Evolutionary conservation across 1,140 invertebrate species (phyloP), one percentile per base, ranked within the genome.

Genomic region (Drosophila eugracilis): DNA sequence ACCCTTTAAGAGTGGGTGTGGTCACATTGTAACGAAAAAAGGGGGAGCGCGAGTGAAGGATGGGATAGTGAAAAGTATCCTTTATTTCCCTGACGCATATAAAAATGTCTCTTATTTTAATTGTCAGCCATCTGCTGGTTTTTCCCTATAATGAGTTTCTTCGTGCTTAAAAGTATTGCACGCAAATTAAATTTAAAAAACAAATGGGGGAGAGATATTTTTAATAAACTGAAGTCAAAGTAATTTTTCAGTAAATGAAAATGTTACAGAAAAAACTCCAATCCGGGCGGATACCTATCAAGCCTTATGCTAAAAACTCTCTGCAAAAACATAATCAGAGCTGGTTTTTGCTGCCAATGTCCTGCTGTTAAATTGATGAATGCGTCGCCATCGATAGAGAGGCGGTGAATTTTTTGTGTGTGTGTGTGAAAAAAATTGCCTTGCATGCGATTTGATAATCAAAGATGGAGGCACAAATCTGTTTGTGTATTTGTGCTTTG

Each of bases 341-440:
- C 37, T 49, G 32, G 10, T 41, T 84, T 65, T 47, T 62, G 30
- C 55, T 77, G 73, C 50, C 71, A 62, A 73, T 71, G 65, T 86
- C 83, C 83, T 88, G 74, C 81, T 86, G 83, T 81, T 81, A 78
- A 59, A 75, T 86, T 86, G 83, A 86, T 86, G 83, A 88, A 86
- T 86, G 74, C 58, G 52, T 75, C 57, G 70, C 54, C 58, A 71
- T 42, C 39, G 45, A 36, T 28, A 55, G 34, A 55, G 34, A 54
- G 69, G 65, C 63, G 78, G 55, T 49, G 53, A 62, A 62, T 24
- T 24, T 52, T 52, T 66, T 50, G 26, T 60, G 34, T 21, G 39
- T 22, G 21, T 17, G 6, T n/a, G 36, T 14, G 41, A 28, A 39
- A 60, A 70, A 72, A 72, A 59, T 30, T 36, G 45, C 32, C 52